Base-by-base conservation (phyloP, 1,140 invertebrate species). In the Temnothorax longispinosus region DNA sequence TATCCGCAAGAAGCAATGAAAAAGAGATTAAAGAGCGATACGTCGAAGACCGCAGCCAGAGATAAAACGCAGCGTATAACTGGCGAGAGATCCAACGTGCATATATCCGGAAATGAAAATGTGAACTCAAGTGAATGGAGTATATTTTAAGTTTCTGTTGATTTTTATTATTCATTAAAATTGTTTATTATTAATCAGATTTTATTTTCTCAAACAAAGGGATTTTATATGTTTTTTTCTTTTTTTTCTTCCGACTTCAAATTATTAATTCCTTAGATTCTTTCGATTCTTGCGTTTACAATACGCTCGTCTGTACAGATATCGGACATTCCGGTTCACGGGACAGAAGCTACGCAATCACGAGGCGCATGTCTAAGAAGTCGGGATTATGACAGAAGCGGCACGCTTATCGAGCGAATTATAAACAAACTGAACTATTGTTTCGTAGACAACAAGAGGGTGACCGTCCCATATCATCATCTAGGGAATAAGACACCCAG, bases 261-360 rank as follows among this genome's bases (percentile, higher is more conserved):
- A 27, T 80, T 21, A 10, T 27, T 58, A 41, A 10, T 41, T 21
- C n/a, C 1, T 15, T 35, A 82, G 18, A 60, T 38, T 58, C 7
- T 32, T 44, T 41, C 38, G 11, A 58, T 32, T 58, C n/a, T 44
- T 18, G 35, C n/a, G 13, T 80, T 81, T 52, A 81, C 15, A 41
- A 50, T 71, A 32, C 27, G 0, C 67, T 82, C 67, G 11, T 69
- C 35, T 81, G 52, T 82, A 27, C 18, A 82, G 80, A 74, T 38
- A 56, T 35, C 52, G 18, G 27, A n/a, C 18, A 72, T 32, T 56
- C 80, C 7, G n/a, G 7, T 38, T 58, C 13, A 52, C 52, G 50
- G 7, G n/a, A n/a, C 18, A 58, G 27, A 38, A 47, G 7, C 38
- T 3, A 54, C 27, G 67, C 8, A 35, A 47, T 47, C 52, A 2